Conservation (phyloP, 2,888 invertebrate genomes). For the Himalopsyche tibetana region DNA sequence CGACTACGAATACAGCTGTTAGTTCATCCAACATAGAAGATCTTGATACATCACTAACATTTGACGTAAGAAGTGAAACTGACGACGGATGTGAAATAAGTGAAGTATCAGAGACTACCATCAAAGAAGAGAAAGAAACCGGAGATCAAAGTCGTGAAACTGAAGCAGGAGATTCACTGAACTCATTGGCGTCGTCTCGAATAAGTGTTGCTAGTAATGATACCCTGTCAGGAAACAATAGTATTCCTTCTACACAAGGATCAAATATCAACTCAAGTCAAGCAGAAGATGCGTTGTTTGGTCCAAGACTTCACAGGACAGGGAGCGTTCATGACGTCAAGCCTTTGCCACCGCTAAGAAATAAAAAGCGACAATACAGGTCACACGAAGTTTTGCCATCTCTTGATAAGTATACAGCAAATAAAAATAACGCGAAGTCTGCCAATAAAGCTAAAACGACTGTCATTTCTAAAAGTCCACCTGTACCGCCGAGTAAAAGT, state of each 20-base stretch:
- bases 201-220: constrained; percentile 62
- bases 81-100: constrained; percentile 49
- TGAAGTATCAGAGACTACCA: constrained; percentile 58
- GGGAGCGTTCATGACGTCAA: constrained; percentile 74
- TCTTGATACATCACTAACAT: neutral
- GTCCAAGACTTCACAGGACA: constrained; percentile 73
- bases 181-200: constrained; percentile 63
- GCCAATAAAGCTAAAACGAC: constrained; percentile 66
- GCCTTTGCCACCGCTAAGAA: constrained; percentile 71
- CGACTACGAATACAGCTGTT: neutral
- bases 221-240: constrained; percentile 61
- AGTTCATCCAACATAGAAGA: neutral
- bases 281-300: constrained; percentile 71
- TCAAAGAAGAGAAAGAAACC: constrained; percentile 56
- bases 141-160: constrained; percentile 47
- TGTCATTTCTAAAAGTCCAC: constrained; percentile 63
- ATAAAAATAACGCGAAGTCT: constrained; percentile 62
- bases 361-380: constrained; percentile 73
- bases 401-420: constrained; percentile 67
- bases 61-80: neutral
- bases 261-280: constrained; percentile 59
- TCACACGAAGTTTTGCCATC: constrained; percentile 74
- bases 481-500: constrained; percentile 46
- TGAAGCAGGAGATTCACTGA: constrained; percentile 61
- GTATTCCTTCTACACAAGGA: constrained; percentile 60